Percentiles rank a stretch among this genome's conserved stretches.
These are phyloP conservation scores for Hiodon tergisus DNA, from an alignment of 2,113 vertebrate species.

Conservation along the genomic window DNA sequence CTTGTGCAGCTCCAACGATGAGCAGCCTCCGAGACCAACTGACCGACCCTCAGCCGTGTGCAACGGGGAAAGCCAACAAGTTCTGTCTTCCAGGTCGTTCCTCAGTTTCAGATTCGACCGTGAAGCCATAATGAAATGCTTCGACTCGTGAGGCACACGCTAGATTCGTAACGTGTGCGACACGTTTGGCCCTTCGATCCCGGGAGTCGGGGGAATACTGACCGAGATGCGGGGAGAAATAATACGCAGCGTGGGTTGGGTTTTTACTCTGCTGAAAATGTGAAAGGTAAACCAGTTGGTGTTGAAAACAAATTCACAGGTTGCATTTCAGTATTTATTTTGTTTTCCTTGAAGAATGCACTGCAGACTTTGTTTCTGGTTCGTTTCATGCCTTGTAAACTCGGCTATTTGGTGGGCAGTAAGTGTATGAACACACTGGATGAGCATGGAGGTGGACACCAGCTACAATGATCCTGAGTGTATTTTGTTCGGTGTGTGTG, in stretches of 20 bases:
- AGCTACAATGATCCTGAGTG: too few relatives aligned
- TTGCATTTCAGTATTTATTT: constrained; percentile 54
- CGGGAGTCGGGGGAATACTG: constrained; percentile 52
- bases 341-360: not conserved
- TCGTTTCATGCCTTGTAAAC: not conserved
- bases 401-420: not conserved
- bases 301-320: constrained; percentile 61
- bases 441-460: not conserved
- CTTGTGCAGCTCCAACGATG: constrained; percentile 58
- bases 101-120: constrained; percentile 89
- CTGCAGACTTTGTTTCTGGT: constrained; percentile 10
- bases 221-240: not conserved
- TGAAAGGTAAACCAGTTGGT: constrained; percentile 53
- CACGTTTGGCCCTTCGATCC: constrained; percentile 61
- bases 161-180: constrained; percentile 6
- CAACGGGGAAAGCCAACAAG: constrained; percentile 64
- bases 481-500: not conserved
- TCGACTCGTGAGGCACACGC: constrained; percentile 72
- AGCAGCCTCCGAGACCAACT: constrained; percentile 47
- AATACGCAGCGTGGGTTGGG: constrained; percentile 41
- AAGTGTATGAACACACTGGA: constrained; percentile 9
- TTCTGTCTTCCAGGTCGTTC: constrained; percentile 81
- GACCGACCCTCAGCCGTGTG: constrained; percentile 54
- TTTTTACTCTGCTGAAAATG: constrained; percentile 48
- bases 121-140: constrained; percentile 91